Evolutionary conservation across 2,113 vertebrate genomes (phyloP).

Genomic region (Corapipo altera): DNA sequence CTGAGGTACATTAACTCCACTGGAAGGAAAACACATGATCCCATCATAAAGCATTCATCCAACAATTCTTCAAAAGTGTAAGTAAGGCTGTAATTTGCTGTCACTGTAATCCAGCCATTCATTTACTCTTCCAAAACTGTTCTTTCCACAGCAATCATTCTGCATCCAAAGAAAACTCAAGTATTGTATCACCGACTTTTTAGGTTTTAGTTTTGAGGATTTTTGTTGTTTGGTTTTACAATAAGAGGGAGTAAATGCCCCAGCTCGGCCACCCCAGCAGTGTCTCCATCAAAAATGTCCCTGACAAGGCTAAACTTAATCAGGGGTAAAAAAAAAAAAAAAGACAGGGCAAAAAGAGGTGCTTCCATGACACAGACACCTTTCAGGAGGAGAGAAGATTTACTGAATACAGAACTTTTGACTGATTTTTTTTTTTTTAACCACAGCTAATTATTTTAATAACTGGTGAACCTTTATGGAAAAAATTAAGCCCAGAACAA

Average conservation of each 20-base stretch:
- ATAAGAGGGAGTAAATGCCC: not conserved
- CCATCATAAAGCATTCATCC: not conserved
- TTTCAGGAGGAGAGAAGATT: not conserved
- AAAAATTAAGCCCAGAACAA: not conserved
- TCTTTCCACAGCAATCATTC: not conserved
- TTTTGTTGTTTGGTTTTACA: not conserved
- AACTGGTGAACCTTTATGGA: not conserved
- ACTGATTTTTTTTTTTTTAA: not conserved
- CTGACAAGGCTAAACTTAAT: not conserved
- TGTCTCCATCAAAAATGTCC: not conserved
- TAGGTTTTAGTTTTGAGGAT: not conserved
- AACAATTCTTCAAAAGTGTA: not conserved
- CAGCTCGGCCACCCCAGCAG: not conserved
- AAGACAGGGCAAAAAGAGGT: not conserved
- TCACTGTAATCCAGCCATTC: not conserved
- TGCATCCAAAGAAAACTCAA: not conserved
- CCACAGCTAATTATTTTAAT: not conserved
- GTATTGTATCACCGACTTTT: fast-evolving
- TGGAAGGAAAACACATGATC: not conserved
- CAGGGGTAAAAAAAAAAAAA: no score
- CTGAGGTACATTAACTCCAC: not conserved
- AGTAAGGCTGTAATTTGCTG: not conserved
- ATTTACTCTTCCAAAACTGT: not conserved
- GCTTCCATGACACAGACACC: not conserved
- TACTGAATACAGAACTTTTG: not conserved